These are phyloP conservation scores for Trypoxylus dichotomus DNA, from an alignment of 1,140 invertebrate genomes.

Conservation along the genomic window DNA sequence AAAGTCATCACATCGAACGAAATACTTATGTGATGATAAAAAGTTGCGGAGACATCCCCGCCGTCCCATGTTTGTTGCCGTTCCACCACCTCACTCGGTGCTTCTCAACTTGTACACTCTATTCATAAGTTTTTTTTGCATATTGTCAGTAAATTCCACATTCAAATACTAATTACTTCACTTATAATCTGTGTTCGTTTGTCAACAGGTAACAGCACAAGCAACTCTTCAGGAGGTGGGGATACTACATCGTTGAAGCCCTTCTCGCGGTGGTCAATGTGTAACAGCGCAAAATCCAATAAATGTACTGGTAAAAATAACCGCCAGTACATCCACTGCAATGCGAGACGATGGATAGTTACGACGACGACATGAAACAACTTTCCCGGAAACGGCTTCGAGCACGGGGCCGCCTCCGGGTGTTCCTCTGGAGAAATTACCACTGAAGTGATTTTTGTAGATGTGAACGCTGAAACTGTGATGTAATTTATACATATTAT, in stretches of 20 bases:
- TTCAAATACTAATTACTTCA: background rate
- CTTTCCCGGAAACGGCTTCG: slow-evolving; percentile 23
- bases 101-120: too few species aligned
- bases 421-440: slow-evolving; percentile 30
- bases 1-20: too few species aligned
- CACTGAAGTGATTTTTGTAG: slow-evolving; percentile 32
- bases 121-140: too few species aligned
- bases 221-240: slow-evolving; percentile 50
- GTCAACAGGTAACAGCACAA: slow-evolving; percentile 47
- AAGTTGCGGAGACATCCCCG: too few species aligned
- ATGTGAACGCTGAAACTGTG: slow-evolving; percentile 33
- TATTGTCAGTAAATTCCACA: background rate
- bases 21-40: too few species aligned
- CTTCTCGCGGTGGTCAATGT: slow-evolving; percentile 47
- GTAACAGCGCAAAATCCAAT: slow-evolving; percentile 38
- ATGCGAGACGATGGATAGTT: slow-evolving; percentile 46
- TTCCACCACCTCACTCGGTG: too few species aligned
- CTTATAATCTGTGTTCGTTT: background rate
- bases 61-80: too few species aligned
- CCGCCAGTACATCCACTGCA: slow-evolving; percentile 40
- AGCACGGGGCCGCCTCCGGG: slow-evolving; percentile 3
- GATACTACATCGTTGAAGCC: slow-evolving; percentile 48
- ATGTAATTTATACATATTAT: slow-evolving; percentile 20
- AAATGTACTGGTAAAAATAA: slow-evolving; percentile 33
- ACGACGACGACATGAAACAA: slow-evolving; percentile 47